Base-by-base conservation (phyloP, 2,797 vertebrate species). In the Sparus aurata region DNA sequence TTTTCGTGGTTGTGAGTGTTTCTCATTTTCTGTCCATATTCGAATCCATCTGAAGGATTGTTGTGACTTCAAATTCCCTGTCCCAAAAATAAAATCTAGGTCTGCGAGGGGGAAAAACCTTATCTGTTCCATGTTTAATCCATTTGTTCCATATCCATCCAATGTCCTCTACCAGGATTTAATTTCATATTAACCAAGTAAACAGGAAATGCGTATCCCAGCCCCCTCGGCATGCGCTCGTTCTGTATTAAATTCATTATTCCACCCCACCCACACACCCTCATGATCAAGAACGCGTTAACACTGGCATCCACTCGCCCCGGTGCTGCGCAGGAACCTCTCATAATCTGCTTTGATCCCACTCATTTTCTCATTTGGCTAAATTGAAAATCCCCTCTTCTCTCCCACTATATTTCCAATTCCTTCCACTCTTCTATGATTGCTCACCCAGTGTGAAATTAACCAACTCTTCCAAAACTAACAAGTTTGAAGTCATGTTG, bases 401-500 rank as follows among this genome's bases (percentile, higher is more conserved):
- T 17, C 27, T 53, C 59, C 46, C 34, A 8, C 34, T 34, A 34
- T 34, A 34, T 34, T 34, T 34, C 43, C 53, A 66, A 34, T 63
- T 74, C 27, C 59, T 75, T 80, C 64, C 12, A 0, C 30, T 52
- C 27, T 34, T 34, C 52, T 57, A 20, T 73, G 60, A 55, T 55
- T 60, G 43, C 64, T 77, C 70, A 45, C 30, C 49, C 20, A 2
- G 41, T 62, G 41, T 81, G 75, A 78, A 73, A 74, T 68, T 47
- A 75, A 41, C 5, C 17, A 59, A 25, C n/a, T 11, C 46, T 72
- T 47, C 23, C 34, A 74, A 59, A 63, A 13, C 5, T 65, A 9
- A 61, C 1, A 2, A 4, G 55, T 67, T 80, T 80, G 64, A 75
- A 45, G 45, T 68, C 81, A 49, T 89, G 82, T 91, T 83, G 30